These are phyloP conservation scores for Torymus auratus DNA, from an alignment of 2,888 invertebrate species.

Conservation along the genomic window DNA sequence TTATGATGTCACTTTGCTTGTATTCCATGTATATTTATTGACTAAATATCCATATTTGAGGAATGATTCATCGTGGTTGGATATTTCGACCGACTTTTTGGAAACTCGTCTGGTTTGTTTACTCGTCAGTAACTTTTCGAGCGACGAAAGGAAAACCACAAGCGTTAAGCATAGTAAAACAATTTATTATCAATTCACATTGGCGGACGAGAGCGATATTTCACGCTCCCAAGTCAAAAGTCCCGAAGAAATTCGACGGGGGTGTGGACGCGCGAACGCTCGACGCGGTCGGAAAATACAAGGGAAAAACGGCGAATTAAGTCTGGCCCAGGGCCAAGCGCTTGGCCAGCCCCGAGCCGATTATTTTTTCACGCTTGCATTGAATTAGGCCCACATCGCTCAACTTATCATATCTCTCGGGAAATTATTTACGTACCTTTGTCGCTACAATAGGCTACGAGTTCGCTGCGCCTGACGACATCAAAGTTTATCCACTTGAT, in stretches of 20 bases:
- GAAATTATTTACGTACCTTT: conserved; percentile 28
- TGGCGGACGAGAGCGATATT: conserved; percentile 39
- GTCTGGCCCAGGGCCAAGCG: conserved; percentile 48
- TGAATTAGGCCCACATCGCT: conserved; percentile 29
- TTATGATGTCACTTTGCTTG: too few relatives aligned
- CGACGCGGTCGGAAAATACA: conserved; percentile 28
- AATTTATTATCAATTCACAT: conserved; percentile 58
- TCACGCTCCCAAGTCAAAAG: conserved; percentile 44
- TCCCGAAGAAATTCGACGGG: conserved; percentile 36
- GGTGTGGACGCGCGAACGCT: too few relatives aligned
- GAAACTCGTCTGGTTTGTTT: conserved; percentile 18
- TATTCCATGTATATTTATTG: too few relatives aligned
- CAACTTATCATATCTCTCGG: conserved; percentile 28
- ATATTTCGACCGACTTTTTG: background rate
- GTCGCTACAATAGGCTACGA: background rate
- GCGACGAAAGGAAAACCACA: background rate
- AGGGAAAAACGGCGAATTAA: conserved; percentile 52
- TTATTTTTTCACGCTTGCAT: conserved; percentile 53
- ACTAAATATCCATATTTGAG: too few relatives aligned
- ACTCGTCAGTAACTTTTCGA: conserved; percentile 17
- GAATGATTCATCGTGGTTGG: too few relatives aligned
- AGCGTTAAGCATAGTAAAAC: conserved; percentile 32
- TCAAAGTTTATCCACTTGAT: conserved; percentile 2
- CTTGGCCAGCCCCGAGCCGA: conserved; percentile 37
- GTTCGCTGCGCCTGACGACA: background rate